phyloP scores from a whole-genome alignment of 2,888 invertebrate species.

The Gari tellinella region DNA sequence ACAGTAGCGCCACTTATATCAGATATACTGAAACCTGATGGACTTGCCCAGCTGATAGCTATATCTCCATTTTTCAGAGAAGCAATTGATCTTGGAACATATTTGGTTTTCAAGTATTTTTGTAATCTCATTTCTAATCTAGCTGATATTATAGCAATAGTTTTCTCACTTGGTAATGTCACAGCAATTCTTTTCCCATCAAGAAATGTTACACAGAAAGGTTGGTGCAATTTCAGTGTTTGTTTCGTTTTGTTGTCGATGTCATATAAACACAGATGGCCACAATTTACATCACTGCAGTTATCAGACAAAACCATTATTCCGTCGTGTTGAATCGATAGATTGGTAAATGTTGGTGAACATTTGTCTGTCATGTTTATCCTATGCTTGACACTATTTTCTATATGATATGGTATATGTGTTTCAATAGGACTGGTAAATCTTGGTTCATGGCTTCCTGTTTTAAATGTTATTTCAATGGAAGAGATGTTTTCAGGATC shows the following conservation, averaged over 20 bases:
- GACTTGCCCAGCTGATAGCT: neutral
- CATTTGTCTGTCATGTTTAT: neutral
- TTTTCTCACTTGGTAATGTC: constrained; percentile 3
- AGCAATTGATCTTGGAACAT: neutral
- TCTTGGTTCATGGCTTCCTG: too few species aligned
- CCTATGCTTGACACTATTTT: neutral
- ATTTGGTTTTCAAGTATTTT: neutral
- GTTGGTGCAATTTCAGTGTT: constrained; percentile 1
- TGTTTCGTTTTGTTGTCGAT: neutral
- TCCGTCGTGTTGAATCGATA: neutral
- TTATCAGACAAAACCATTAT: neutral
- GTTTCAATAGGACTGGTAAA: too few species aligned
- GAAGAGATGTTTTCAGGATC: too few species aligned
- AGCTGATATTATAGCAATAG: neutral
- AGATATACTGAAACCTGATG: neutral
- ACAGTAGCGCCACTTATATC: neutral
- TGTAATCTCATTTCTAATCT: neutral
- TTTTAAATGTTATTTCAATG: too few species aligned
- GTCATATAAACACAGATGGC: neutral
- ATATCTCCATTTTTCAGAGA: neutral
- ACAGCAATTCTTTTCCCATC: neutral
- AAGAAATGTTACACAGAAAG: neutral
- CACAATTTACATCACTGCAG: constrained; percentile 3
- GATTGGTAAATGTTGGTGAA: constrained; percentile 8
- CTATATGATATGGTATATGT: too few species aligned